phyloP scores from a whole-genome alignment of 2,888 invertebrate species.

The Lasioglossum morio region DNA sequence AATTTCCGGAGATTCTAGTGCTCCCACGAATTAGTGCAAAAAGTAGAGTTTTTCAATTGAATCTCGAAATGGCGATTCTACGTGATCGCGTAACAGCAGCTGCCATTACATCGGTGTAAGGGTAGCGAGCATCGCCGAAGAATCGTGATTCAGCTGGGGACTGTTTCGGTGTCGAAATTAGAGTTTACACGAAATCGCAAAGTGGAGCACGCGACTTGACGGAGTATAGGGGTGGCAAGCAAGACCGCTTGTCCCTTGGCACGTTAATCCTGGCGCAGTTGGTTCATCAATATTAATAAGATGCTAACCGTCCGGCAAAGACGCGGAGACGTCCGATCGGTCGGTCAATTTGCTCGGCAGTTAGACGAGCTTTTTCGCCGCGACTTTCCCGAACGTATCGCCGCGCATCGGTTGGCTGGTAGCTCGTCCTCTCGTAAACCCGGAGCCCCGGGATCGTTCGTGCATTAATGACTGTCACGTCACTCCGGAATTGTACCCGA shows the following conservation, averaged over 20 bases:
- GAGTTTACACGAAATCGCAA: constrained; percentile 13
- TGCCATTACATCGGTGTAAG: no score
- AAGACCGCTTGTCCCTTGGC: constrained; percentile 61
- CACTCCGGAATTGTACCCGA: constrained; percentile 68
- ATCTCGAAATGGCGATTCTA: no score
- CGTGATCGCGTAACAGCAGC: no score
- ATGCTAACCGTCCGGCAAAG: constrained; percentile 58
- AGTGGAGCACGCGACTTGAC: constrained; percentile 38
- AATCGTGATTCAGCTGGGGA: no score
- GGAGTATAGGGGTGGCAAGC: constrained; percentile 15
- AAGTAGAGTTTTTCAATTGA: no score
- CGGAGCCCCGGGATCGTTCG: constrained; percentile 58
- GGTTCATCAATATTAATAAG: constrained; percentile 78
- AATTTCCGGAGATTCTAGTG: no score
- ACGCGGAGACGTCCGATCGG: constrained; percentile 54
- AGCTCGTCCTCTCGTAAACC: constrained; percentile 49
- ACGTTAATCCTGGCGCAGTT: constrained; percentile 71
- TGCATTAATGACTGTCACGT: constrained; percentile 74
- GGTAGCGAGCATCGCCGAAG: no score
- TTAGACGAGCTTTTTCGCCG: constrained; percentile 57
- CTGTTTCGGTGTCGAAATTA: constrained; percentile 10
- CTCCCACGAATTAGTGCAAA: no score
- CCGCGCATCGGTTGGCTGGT: constrained; percentile 11
- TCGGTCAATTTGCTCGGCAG: constrained; percentile 61
- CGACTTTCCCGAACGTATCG: constrained; percentile 56